Percentiles rank a stretch among this genome's conserved stretches.
Evolutionary conservation across 2,113 vertebrate species (phyloP).

Genomic region (Budorcas taxicolor): DNA sequence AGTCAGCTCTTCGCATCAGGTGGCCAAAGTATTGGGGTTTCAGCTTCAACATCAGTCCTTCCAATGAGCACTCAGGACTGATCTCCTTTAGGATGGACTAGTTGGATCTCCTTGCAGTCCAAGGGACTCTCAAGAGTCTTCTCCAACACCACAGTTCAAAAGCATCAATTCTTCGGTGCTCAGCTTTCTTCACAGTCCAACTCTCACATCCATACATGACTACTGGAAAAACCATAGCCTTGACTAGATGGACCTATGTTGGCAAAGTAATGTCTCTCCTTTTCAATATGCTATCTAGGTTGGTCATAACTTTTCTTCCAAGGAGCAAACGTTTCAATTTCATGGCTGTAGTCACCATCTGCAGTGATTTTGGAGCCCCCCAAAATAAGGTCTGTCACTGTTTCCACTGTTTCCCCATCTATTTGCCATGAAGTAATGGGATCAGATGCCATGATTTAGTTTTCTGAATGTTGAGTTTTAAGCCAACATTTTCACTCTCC

Average conservation of each 20-base stretch:
- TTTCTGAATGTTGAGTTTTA: neutral
- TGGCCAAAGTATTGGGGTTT: neutral
- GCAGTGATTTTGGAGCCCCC: neutral
- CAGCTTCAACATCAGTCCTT: neutral
- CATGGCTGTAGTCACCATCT: neutral
- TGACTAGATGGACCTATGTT: neutral
- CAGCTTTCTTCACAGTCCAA: neutral
- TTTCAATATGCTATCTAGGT: neutral
- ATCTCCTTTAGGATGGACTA: neutral
- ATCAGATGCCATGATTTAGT: neutral
- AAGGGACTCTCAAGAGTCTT: neutral
- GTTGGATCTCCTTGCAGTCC: neutral
- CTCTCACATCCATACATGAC: neutral
- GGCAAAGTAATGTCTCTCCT: neutral
- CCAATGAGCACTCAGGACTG: neutral
- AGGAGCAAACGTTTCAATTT: neutral
- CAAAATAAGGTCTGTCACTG: neutral
- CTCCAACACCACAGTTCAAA: neutral
- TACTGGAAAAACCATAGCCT: neutral
- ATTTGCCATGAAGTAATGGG: neutral
- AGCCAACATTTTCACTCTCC: neutral
- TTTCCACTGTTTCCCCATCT: neutral
- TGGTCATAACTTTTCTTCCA: neutral
- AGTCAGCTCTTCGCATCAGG: neutral
- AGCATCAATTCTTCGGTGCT: rapidly evolving